These are phyloP conservation scores for Ptychochromis oligacanthus DNA, from an alignment of 2,113 vertebrate genomes.

Conservation along the genomic window DNA sequence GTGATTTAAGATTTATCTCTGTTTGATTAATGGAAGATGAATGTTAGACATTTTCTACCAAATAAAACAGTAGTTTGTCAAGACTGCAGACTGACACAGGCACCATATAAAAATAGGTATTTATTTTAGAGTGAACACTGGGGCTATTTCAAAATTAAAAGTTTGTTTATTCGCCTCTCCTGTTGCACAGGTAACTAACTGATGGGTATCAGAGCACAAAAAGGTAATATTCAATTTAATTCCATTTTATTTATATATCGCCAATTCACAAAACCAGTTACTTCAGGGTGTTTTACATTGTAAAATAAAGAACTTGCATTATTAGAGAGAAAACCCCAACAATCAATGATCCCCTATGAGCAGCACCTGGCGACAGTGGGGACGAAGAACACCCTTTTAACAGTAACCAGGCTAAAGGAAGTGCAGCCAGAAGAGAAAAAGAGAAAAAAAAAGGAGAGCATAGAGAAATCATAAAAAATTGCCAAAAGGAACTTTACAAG, in stretches of 20 bases:
- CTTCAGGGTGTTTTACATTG: background rate
- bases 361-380: background rate
- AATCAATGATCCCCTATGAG: background rate
- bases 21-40: background rate
- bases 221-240: background rate
- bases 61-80: background rate
- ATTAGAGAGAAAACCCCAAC: background rate
- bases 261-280: background rate
- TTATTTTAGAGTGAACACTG: background rate
- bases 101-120: background rate
- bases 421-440: background rate
- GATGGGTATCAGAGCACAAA: too few species aligned
- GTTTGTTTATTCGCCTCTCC: background rate
- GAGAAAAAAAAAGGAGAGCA: background rate
- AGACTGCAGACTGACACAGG: background rate
- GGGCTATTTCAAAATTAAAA: background rate
- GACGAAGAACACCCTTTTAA: background rate
- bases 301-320: background rate
- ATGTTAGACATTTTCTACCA: background rate
- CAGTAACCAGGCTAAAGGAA: background rate
- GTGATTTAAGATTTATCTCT: background rate
- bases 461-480: accelerated
- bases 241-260: background rate
- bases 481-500: background rate
- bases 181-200: background rate